Evolutionary conservation across 2,888 invertebrate genomes (phyloP), one percentile per base, ranked within the genome.

Genomic region (Eupithecia subumbrata): DNA sequence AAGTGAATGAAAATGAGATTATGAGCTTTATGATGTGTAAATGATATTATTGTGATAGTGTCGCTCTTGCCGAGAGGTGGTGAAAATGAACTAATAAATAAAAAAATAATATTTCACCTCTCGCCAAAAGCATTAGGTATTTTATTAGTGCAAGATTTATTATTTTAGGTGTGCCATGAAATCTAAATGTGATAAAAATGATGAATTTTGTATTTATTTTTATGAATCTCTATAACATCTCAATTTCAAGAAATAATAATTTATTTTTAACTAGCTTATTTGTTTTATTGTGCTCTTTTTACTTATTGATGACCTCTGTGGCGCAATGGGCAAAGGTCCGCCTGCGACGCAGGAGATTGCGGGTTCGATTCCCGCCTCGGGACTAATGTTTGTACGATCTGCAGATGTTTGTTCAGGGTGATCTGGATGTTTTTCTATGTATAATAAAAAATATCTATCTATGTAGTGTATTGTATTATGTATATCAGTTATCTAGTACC

Each of bases 141-240:
- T 64, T 64, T 30, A 18, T 64, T 18, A 5, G 34, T 34, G 40
- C 37, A 70, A 76, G 73, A 81, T 72, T 72, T 76, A 22, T 60
- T 60, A 25, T 78, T 76, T 79, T 72, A 74, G 75, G 71, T 75
- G 82, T 81, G 83, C 83, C 82, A 78, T 84, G 80, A 82, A 80
- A 82, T 81, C 74, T 70, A 77, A 83, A 79, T 85, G 85, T 85
- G 85, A 85, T 85, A 85, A 82, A 82, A 80, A 81, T 80, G 74
- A 83, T 79, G 79, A 80, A 80, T 81, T 79, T 78, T 66, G 76
- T 74, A 72, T 79, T 78, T 80, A 78, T 72, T 79, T 80, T 77
- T 79, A 76, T 75, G 80, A 79, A 80, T 82, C 80, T 80, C 80
- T 66, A 14, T 69, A 72, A 75, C 30, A 64, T 72, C 71, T 73